Percentiles rank a stretch among this genome's conserved stretches.
These are phyloP conservation scores for Chlorodrepanis virens DNA, from an alignment of 2,113 vertebrate species.

Conservation along the genomic window DNA sequence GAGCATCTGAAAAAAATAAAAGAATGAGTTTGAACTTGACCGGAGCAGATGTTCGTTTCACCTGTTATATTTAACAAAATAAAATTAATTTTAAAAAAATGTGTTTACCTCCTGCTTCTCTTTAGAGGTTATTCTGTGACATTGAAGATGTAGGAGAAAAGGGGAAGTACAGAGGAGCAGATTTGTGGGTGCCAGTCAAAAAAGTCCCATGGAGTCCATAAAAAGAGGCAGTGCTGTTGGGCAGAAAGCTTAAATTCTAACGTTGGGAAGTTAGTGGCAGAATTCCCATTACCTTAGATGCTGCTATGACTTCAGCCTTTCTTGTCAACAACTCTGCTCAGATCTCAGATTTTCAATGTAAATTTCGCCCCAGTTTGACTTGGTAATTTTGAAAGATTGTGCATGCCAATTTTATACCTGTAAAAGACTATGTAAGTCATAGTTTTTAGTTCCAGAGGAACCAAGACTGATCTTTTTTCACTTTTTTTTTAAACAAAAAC, in stretches of 20 bases:
- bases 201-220: neutral
- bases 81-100: neutral
- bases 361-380: neutral
- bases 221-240: neutral
- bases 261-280: neutral
- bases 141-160: neutral
- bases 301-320: neutral
- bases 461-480: neutral
- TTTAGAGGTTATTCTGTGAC: neutral
- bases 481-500: fast-evolving
- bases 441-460: neutral
- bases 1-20: neutral
- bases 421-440: neutral
- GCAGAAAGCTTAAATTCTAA: neutral
- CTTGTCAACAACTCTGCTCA: neutral
- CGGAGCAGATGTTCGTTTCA: neutral
- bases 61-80: neutral
- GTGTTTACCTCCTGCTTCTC: neutral
- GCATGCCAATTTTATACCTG: neutral
- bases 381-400: neutral
- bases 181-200: neutral
- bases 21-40: neutral
- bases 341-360: neutral
- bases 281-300: neutral
- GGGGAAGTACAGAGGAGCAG: neutral